Percentiles rank a stretch among this genome's conserved stretches.
These are phyloP conservation scores for Atherinosoma microstoma DNA, from an alignment of 2,797 vertebrate species.

Conservation along the genomic window DNA sequence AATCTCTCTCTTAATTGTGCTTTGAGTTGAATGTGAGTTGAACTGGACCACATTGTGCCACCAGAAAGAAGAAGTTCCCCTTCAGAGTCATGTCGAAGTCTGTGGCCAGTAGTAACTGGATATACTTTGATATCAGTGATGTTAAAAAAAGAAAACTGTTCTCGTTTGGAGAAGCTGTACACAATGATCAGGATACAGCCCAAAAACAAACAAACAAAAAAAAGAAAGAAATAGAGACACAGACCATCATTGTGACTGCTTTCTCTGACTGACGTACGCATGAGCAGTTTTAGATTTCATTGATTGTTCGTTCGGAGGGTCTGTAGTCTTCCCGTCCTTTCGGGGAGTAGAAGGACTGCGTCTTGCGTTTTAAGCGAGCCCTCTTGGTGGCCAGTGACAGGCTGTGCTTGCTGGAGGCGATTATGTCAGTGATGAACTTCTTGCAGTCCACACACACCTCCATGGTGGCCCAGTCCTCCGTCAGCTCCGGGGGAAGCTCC, in stretches of 20 bases:
- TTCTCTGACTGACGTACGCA: slow-evolving; percentile 30
- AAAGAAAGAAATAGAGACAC: background rate
- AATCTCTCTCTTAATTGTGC: slow-evolving; percentile 67
- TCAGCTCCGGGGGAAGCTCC: slow-evolving; percentile 93
- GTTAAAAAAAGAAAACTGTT: slow-evolving; percentile 30
- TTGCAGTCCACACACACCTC: slow-evolving; percentile 99
- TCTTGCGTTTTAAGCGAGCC: slow-evolving; percentile 95
- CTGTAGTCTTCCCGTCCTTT: slow-evolving; percentile 88
- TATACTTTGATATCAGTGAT: slow-evolving; percentile 37
- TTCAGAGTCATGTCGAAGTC: slow-evolving; percentile 12
- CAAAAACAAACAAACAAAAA: slow-evolving; percentile 3
- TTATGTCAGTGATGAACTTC: slow-evolving; percentile 97
- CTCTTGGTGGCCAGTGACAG: slow-evolving; percentile 95
- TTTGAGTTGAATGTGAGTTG: slow-evolving; percentile 52
- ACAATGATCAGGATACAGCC: slow-evolving; percentile 35
- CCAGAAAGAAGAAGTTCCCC: slow-evolving; percentile 18
- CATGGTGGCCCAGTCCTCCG: slow-evolving; percentile 98
- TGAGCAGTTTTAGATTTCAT: slow-evolving; percentile 87
- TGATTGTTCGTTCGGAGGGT: slow-evolving; percentile 96
- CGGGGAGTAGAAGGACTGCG: slow-evolving; percentile 94
- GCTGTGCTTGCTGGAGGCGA: slow-evolving; percentile 95
- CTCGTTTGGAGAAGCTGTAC: slow-evolving; percentile 53
- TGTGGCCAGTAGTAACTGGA: slow-evolving; percentile 39
- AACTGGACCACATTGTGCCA: slow-evolving; percentile 35
- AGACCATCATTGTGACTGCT: slow-evolving; percentile 12